Base-by-base conservation (phyloP, 2,888 invertebrate genomes). In the Alloplasta piceator region DNA sequence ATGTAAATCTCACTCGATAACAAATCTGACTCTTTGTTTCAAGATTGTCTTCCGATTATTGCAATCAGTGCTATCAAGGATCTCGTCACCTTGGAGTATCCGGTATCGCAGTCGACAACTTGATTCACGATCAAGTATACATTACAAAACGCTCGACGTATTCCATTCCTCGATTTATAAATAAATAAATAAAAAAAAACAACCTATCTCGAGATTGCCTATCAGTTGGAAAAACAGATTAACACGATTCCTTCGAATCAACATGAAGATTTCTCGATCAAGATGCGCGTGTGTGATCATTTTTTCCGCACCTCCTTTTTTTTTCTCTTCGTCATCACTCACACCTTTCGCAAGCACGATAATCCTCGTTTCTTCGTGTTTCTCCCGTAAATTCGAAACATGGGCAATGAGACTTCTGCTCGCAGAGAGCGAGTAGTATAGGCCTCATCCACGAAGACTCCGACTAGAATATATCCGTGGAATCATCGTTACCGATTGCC, bases 401-500 rank as follows among this genome's bases (percentile, higher is more conserved):
- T 26, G 26, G 60, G 79, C 75, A 63, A 66, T 81, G 74, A 70
- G 67, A 67, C 71, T 58, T 50, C 43, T 52, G 71, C 46, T 39
- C 68, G 14, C 66, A 36, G 46, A 58, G 43, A 43, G 41, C 41
- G 7, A 5, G 7, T 7, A 6, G 5, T 41, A 7, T 41, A 6
- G 43, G 10, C 7, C 43, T 43, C 43, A 43, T 10, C 61, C 70
- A 58, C 63, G 61, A 76, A 1, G 43, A 2, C 70, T 38, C 16
- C 46, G 16, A 16, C 14, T 61, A 67, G 66, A 70, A 75, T 26
- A 67, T 63, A 72, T 80, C 72, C 71, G 75, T 77, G 75, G 26
- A 82, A 78, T 82, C 74, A 78, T 82, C 81, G 81, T 82, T 82
- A 78, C 74, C 71, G 78, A 74, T 71, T 74, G 70, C 36, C 55